These are phyloP conservation scores for Aphidius gifuensis DNA, from an alignment of 1,140 invertebrate species.

Conservation along the genomic window DNA sequence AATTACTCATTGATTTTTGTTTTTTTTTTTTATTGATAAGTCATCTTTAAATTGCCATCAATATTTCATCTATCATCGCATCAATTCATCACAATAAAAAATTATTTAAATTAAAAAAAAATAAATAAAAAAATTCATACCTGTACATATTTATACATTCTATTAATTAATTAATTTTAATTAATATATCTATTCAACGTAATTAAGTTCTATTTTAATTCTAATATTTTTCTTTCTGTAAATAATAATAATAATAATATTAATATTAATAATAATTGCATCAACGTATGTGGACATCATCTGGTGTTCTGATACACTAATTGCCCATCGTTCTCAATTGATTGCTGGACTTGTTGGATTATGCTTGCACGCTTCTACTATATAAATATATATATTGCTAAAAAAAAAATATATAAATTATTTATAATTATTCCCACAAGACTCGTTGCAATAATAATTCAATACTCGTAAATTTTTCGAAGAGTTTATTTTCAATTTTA, in stretches of 20 bases:
- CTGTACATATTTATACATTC: conserved; percentile 40
- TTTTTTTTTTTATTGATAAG: no score
- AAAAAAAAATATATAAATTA: conserved; percentile 15
- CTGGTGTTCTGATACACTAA: conserved; percentile 53
- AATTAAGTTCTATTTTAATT: conserved; percentile 54
- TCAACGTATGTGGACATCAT: conserved; percentile 36
- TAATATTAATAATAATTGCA: conserved; percentile 9
- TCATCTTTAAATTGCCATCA: no score
- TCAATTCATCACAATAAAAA: conserved; percentile 53
- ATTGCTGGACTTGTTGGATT: conserved; percentile 53
- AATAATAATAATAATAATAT: conserved; percentile 42
- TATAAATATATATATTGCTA: conserved; percentile 17
- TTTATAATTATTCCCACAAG: background rate
- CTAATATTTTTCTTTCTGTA: conserved; percentile 51
- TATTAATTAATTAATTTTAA: conserved; percentile 44
- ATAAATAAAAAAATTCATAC: conserved; percentile 50
- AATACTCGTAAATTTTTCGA: conserved; percentile 4
- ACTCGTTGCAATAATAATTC: background rate
- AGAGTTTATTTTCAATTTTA: conserved; percentile 2
- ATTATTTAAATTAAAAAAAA: conserved; percentile 31
- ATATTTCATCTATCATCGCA: conserved; percentile 53
- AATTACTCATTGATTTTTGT: no score
- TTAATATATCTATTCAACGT: conserved; percentile 47
- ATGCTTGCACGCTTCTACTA: conserved; percentile 49
- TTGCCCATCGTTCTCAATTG: conserved; percentile 51